Evolutionary conservation across 2,113 vertebrate genomes (phyloP).

Genomic region (Harpagus bidentatus): DNA sequence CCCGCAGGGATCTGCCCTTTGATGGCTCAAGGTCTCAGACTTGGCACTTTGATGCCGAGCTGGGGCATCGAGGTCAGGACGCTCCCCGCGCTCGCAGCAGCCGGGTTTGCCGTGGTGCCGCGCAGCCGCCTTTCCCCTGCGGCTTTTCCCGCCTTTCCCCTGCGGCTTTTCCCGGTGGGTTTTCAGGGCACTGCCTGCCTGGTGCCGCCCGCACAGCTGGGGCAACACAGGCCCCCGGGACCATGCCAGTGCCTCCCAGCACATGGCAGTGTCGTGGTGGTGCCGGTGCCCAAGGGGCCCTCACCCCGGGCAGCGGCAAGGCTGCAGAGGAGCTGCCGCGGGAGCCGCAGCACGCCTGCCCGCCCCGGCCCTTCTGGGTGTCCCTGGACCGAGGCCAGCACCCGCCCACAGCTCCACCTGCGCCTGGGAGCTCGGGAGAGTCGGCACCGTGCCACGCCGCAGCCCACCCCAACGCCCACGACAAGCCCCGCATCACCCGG

Average conservation of each 20-base stretch:
- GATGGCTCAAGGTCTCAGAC: too few relatives aligned
- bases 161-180: not conserved
- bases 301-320: not conserved
- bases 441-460: not conserved
- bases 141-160: not conserved
- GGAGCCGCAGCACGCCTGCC: not conserved
- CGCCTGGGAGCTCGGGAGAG: accelerated
- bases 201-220: not conserved
- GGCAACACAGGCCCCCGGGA: accelerated
- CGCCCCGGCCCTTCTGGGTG: not conserved
- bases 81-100: not conserved
- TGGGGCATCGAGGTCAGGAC: accelerated
- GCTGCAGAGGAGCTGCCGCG: not conserved
- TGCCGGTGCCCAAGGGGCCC: not conserved
- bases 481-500: accelerated
- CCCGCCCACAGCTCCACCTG: accelerated
- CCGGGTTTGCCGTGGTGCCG: accelerated
- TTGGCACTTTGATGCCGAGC: not conserved
- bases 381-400: not conserved
- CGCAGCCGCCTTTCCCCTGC: not conserved
- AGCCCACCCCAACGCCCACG: accelerated
- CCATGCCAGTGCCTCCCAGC: accelerated
- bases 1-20: not conserved
- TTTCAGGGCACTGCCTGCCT: not conserved
- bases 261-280: accelerated